Evolutionary conservation across 2,888 invertebrate genomes (phyloP), one percentile per base, ranked within the genome.

Genomic region (Nemapogon koenigi): DNA sequence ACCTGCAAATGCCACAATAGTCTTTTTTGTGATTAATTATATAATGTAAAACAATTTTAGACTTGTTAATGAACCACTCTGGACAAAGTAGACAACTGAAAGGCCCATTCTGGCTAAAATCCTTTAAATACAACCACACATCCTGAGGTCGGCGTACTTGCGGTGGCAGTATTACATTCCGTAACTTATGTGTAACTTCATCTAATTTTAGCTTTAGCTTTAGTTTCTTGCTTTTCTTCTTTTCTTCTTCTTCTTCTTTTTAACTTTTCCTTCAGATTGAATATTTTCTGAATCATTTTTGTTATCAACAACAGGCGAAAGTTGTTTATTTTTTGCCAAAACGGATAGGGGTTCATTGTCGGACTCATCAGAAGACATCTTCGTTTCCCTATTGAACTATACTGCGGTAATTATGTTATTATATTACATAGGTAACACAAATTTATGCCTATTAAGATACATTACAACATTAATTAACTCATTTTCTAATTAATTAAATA

Each of bases 1-100:
- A 75, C 80, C 76, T 67, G 55, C 80, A 80, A 41, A 79, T 78
- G 6, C 79, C 78, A 53, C 80, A 80, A 46, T 65, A 79, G 44
- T 76, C 76, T 48, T 78, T 80, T 41, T 69, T 72, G 40, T 81
- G 80, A 46, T 80, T 75, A n/a, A 80, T 48, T n/a, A 76, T 57
- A 48, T 80, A 80, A 42, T 80, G 80, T 25, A 79, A 49, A 4
- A 78, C 58, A 37, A 80, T 59, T 59, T 80, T 79, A 1, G 68
- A 51, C 39, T 65, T 62, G 42, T 75, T 79, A 40, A 76, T 68
- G 41, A 80, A 80, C 72, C 79, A 80, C 40, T 76, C 78, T 1
- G 69, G 43, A 42, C 80, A 80, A 14, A 80, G 50, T 41, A 78
- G 53, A 41, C 80, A 80, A 43, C 70, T 76, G 42, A 73, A 79